Conservation (phyloP, 2,113 vertebrate species). For the Callorhinus ursinus region DNA sequence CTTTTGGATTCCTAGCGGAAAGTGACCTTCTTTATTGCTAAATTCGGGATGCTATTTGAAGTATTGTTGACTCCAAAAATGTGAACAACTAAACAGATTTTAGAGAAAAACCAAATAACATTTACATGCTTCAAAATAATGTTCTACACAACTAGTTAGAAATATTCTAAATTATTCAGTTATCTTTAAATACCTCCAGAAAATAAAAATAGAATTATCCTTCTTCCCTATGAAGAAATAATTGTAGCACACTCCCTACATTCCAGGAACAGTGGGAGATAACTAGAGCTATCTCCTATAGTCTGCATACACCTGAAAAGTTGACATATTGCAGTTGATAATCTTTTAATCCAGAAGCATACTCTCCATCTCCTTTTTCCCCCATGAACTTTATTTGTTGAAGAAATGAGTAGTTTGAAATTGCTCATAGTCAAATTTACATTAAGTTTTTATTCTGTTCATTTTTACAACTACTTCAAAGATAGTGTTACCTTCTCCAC, state of each 20-base stretch:
- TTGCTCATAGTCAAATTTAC: not conserved
- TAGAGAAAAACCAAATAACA: conserved; percentile 3
- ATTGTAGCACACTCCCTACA: not conserved
- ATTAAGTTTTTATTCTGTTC: conserved; percentile 3
- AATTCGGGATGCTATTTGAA: conserved; percentile 5
- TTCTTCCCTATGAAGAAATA: not conserved
- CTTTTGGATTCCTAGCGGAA: not conserved
- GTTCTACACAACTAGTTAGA: not conserved
- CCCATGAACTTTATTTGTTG: not conserved
- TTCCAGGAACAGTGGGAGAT: not conserved
- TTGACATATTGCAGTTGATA: not conserved
- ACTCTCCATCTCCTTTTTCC: not conserved
- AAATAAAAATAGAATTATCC: not conserved
- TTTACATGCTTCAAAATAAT: not conserved
- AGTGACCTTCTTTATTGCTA: conserved; percentile 36
- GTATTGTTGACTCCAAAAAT: not conserved
- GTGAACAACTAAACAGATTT: not conserved
- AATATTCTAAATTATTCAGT: not conserved
- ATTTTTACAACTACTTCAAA: conserved; percentile 2
- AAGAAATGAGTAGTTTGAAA: not conserved
- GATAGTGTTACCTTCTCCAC: not conserved
- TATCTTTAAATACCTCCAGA: not conserved
- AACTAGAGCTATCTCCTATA: not conserved
- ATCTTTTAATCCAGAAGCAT: not conserved
- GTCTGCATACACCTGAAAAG: not conserved